Base-by-base conservation (phyloP, 2,888 invertebrate species). In the Erynnis tages region DNA sequence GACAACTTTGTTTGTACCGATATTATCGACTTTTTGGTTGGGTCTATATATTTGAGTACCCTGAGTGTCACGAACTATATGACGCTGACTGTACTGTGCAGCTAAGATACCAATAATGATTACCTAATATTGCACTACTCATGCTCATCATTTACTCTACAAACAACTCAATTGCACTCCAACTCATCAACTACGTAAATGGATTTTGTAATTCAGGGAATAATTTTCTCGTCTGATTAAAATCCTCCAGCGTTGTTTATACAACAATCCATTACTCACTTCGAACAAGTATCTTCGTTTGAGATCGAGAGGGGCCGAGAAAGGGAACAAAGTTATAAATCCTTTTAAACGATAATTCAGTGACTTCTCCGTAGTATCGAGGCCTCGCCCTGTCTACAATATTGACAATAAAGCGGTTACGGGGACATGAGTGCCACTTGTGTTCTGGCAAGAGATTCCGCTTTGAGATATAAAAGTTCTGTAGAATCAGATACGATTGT, bases 161-260 rank as follows among this genome's bases (percentile, higher is more conserved):
- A 57, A 61, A 60, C 56, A 55, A 53, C 58, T 55, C 43, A 48
- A 57, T 56, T 57, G 65, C 66, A 70, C 67, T 71, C 63, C 62
- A 69, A 70, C 59, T 69, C 70, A 74, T 71, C 71, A 67, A 67
- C 65, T 69, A 76, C 70, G 73, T 79, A 75, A 76, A 76, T 76
- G 71, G 67, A 73, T 69, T 69, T 65, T 65, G 69, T 67, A 65
- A 73, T 71, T 74, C 66, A 17, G 35, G 56, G 55, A 65, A 59
- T 63, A 67, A 68, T 69, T 70, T 69, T 65, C 62, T 64, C 60
- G 69, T 68, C 69, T 71, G 67, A 71, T 73, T 73, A 43, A 43
- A 50, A 35, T 43, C 35, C 50, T 43, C 35, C 29, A 41, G 27
- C 27, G 49, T 43, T 49, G 40, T 41, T 49, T 30, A 21, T 40